phyloP scores from a whole-genome alignment of 2,797 vertebrate genomes.

The Lithobates sylvaticus region DNA sequence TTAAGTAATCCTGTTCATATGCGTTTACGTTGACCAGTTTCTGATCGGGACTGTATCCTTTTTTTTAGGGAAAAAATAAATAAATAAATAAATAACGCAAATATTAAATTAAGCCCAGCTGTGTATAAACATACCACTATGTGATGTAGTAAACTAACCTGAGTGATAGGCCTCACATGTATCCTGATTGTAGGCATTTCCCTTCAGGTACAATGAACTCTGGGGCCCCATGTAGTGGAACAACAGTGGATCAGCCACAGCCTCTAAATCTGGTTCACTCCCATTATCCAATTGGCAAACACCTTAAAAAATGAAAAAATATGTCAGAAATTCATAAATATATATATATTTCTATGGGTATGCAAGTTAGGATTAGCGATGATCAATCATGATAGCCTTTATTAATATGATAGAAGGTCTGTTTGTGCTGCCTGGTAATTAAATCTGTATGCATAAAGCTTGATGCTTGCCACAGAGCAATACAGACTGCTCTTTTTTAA shows the following conservation, averaged over 20 bases:
- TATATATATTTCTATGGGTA: not conserved
- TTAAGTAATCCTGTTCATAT: slow-evolving; percentile 76
- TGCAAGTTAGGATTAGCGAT: not conserved
- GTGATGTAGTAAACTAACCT: slow-evolving; percentile 75
- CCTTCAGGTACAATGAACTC: slow-evolving; percentile 80
- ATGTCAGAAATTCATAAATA: too few relatives aligned
- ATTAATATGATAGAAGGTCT: not conserved
- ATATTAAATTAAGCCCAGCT: not conserved
- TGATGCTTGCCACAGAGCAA: not conserved
- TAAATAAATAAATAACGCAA: not conserved
- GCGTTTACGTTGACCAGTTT: slow-evolving; percentile 75
- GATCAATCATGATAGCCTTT: not conserved
- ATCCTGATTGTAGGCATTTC: slow-evolving; percentile 78
- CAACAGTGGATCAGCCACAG: slow-evolving; percentile 84
- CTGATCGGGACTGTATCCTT: slow-evolving; percentile 79
- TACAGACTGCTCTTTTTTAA: not conserved
- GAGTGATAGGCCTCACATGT: slow-evolving; percentile 78
- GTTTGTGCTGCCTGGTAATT: too few relatives aligned
- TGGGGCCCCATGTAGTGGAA: slow-evolving; percentile 86
- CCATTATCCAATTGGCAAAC: slow-evolving; percentile 86
- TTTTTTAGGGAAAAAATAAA: slow-evolving; percentile 5
- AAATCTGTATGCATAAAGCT: not conserved
- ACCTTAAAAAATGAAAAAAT: slow-evolving; percentile 72
- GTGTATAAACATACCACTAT: not conserved
- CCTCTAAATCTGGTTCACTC: slow-evolving; percentile 90